These are phyloP conservation scores for Stenchaetothrips biformis DNA, from an alignment of 2,888 invertebrate genomes.

Conservation along the genomic window DNA sequence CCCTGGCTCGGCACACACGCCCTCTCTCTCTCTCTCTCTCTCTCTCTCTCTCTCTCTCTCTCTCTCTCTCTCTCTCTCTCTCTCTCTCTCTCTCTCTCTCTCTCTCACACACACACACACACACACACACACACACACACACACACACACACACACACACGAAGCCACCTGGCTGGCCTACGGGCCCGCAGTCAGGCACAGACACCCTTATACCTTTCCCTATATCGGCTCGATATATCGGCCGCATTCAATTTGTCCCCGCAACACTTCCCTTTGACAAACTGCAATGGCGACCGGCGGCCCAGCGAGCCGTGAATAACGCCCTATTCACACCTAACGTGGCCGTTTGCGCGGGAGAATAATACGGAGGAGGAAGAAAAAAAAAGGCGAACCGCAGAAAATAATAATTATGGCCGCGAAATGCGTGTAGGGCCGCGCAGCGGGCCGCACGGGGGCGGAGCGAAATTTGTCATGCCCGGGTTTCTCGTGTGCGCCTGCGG, in stretches of 20 bases:
- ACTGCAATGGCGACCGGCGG: background rate
- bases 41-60: too few relatives aligned
- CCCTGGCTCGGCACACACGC: background rate
- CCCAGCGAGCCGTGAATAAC: background rate
- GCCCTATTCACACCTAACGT: conserved; percentile 11
- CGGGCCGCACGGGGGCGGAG: background rate
- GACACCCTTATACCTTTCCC: background rate
- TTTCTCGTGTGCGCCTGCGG: background rate
- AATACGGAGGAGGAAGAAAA: too few relatives aligned
- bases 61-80: too few relatives aligned
- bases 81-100: too few relatives aligned
- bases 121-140: background rate
- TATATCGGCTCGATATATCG: conserved; percentile 7
- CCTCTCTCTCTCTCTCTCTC: too few relatives aligned
- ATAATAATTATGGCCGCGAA: background rate
- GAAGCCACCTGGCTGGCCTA: background rate
- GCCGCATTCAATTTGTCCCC: conserved; percentile 12
- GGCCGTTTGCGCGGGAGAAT: conserved; percentile 3
- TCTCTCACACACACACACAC: too few relatives aligned
- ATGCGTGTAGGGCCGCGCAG: background rate
- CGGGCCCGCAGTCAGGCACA: background rate
- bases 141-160: background rate
- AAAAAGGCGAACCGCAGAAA: background rate
- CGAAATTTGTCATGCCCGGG: background rate
- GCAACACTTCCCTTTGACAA: conserved; percentile 14